A percentile compares a stretch with the other conserved stretches of the same genome.
Conservation (phyloP, 1,140 invertebrate genomes). For the Aradophagus sp. region DNA sequence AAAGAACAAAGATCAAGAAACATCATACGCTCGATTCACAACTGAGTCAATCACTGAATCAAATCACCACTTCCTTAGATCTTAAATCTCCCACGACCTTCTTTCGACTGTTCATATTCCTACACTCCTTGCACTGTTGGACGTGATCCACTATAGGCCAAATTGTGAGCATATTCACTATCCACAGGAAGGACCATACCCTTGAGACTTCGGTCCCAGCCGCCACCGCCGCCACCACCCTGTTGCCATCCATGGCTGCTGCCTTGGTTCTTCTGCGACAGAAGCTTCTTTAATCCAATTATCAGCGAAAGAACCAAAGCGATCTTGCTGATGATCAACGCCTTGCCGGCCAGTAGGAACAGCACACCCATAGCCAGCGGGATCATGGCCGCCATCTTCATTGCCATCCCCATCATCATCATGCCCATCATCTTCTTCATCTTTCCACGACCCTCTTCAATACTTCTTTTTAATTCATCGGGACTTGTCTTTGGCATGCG, state of each 20-base stretch:
- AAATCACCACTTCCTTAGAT: constrained; percentile 23
- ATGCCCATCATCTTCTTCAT: constrained; percentile 90
- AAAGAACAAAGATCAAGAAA: constrained; percentile 42
- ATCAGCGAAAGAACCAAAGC: constrained; percentile 84
- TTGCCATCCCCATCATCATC: constrained; percentile 86
- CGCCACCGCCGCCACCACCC: constrained; percentile 76
- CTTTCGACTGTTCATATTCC: constrained; percentile 1
- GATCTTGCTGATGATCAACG: constrained; percentile 85
- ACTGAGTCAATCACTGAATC: constrained; percentile 31
- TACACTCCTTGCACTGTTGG: constrained; percentile 46
- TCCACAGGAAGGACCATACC: constrained; percentile 62
- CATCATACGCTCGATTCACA: constrained; percentile 20
- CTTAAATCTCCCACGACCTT: constrained; percentile 32
- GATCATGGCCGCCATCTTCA: constrained; percentile 84
- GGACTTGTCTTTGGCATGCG: constrained; percentile 82
- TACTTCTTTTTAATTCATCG: constrained; percentile 79
- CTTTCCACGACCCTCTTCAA: constrained; percentile 86
- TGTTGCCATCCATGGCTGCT: constrained; percentile 70
- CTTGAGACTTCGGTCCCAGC: constrained; percentile 76
- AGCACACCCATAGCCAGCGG: constrained; percentile 83
- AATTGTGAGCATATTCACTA: constrained; percentile 76
- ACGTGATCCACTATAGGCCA: constrained; percentile 78
- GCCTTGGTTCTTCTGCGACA: constrained; percentile 79
- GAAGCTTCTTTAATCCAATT: constrained; percentile 85
- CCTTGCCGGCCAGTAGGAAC: constrained; percentile 84